phyloP scores from a whole-genome alignment of 2,888 invertebrate genomes.

The Baronia brevicornis region DNA sequence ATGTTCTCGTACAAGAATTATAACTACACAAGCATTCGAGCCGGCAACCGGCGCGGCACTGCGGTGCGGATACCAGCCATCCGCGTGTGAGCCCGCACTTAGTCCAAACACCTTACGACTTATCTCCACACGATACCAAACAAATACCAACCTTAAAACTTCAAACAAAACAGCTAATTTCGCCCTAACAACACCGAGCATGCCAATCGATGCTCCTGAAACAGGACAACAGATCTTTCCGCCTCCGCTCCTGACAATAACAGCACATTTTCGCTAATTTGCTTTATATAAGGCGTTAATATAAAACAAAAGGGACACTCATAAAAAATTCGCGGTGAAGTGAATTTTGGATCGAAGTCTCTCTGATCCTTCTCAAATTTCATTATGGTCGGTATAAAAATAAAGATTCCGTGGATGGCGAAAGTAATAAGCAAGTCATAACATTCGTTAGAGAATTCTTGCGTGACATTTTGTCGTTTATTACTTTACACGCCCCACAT shows the following conservation, averaged over 20 bases:
- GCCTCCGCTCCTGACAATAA: constrained; percentile 56
- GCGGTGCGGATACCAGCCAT: constrained; percentile 63
- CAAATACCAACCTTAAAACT: constrained; percentile 27
- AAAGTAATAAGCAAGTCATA: constrained; percentile 38
- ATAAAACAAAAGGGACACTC: constrained; percentile 31
- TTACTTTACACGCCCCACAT: no score
- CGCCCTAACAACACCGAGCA: constrained; percentile 21
- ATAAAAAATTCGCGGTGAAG: no score
- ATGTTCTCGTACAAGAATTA: constrained; percentile 25
- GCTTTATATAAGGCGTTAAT: no score
- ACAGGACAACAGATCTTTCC: constrained; percentile 68
- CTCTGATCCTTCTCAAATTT: constrained; percentile 41
- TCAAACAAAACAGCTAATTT: constrained; percentile 27
- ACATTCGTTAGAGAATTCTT: constrained; percentile 28
- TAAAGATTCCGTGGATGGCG: constrained; percentile 28
- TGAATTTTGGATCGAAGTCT: no score
- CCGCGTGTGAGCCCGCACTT: constrained; percentile 51
- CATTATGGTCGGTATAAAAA: constrained; percentile 39
- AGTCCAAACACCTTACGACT: constrained; percentile 43
- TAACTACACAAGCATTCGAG: constrained; percentile 40
- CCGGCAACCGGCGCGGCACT: constrained; percentile 65
- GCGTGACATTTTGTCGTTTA: no score
- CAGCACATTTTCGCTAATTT: constrained; percentile 51
- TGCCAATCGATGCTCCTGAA: constrained; percentile 70
- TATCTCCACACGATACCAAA: constrained; percentile 32